Base-by-base conservation (phyloP, 2,113 vertebrate species). In the Sinocyclocheilus maitianheensis region DNA sequence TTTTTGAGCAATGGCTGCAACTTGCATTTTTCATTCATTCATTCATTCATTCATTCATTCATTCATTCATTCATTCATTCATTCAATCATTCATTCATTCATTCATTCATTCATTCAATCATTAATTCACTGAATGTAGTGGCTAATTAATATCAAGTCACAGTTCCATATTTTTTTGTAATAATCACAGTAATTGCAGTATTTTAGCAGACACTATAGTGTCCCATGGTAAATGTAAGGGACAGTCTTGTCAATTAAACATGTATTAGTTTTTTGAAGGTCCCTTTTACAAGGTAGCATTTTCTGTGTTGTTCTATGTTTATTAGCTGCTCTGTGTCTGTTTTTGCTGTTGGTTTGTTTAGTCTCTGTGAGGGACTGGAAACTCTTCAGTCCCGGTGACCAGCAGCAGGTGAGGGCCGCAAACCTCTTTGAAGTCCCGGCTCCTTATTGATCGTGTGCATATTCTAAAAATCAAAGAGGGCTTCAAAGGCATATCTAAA, bases 301-400 rank as follows among this genome's bases (percentile, higher is more conserved):
- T 77, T 85, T 46, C 79, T 83, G 55, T 88, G 84, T 89, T 87
- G 78, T 63, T 60, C 20, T 72, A 22, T 5, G 60, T 93, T 91
- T 80, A 81, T 75, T 85, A 86, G 87, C 88, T 86, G 13, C 65
- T 88, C 69, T 89, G 83, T 76, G 75, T 72, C 81, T 88, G 77
- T 85, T 88, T 89, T 90, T 89, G 87, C 89, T 34, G 58, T 72
- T 87, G 89, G 92, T 93, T 92, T 93, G 88, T 91, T 91, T 92
- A 89, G 91, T 88, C 88, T 92, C 93, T 77, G 85, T 94, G 91
- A 88, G 91, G 87, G 90, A 95, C 86, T 96, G 94, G 94, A 94
- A 95, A 94, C 94, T 93, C 96, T 96, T 95, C 93, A 91, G 93
- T 95, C 95, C 91, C 91, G 94, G 94, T 95, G 96, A 95, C 94